Evolutionary conservation across 2,113 vertebrate species (phyloP).

Genomic region (Lepus europaeus): DNA sequence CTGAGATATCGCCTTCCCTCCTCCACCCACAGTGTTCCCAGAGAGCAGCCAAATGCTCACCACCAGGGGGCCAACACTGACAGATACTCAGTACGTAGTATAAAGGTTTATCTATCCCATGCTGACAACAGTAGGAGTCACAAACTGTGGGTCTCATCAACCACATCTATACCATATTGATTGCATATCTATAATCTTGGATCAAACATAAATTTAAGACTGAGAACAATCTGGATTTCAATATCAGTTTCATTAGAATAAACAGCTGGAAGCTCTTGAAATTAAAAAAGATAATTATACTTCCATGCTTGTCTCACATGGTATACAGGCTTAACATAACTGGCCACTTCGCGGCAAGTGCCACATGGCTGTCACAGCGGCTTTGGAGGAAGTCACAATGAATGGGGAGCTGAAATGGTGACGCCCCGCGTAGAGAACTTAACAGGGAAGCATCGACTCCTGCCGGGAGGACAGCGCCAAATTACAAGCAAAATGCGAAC

Average conservation of each 20-base stretch:
- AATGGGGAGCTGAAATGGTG: not conserved
- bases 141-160: constrained; percentile 50
- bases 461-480: not conserved
- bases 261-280: constrained; percentile 62
- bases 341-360: constrained; percentile 20
- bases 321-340: constrained; percentile 4
- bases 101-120: not conserved
- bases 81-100: not conserved
- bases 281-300: constrained; percentile 69
- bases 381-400: constrained; percentile 17
- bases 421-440: constrained; percentile 5
- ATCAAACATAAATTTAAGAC: constrained; percentile 63
- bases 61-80: not conserved
- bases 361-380: constrained; percentile 24
- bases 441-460: constrained; percentile 6
- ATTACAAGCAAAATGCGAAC: not conserved
- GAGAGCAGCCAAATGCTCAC: not conserved
- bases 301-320: constrained; percentile 54
- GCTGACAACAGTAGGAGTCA: not conserved
- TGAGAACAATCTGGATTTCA: constrained; percentile 47
- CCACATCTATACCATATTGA: not conserved
- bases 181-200: constrained; percentile 1
- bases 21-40: not conserved
- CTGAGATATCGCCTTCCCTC: not conserved
- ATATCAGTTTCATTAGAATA: constrained; percentile 62